Evolutionary conservation across 1,140 invertebrate genomes (phyloP).

Genomic region (Ceratoteleas bidentatus): DNA sequence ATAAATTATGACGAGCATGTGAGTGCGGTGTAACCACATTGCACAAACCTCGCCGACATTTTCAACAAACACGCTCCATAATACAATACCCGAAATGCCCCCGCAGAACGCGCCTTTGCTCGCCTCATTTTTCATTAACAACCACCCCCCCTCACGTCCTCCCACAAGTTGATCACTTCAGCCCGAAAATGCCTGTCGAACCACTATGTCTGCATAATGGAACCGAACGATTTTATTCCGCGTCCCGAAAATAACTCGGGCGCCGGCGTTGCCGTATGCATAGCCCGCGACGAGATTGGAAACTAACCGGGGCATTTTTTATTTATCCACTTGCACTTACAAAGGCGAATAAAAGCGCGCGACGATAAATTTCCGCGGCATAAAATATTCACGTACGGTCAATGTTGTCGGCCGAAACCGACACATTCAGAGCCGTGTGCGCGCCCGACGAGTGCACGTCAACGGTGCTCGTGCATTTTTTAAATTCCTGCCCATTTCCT

Average conservation of each 20-base stretch:
- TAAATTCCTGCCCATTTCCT: conserved; percentile 57
- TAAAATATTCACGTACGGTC: conserved; percentile 62
- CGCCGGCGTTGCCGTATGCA: conserved; percentile 18
- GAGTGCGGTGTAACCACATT: conserved; percentile 45
- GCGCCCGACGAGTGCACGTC: conserved; percentile 42
- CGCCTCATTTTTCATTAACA: conserved; percentile 7
- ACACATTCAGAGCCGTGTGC: conserved; percentile 55
- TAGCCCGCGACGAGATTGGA: conserved; percentile 20
- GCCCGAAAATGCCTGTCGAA: not conserved
- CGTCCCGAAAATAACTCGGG: conserved; percentile 10
- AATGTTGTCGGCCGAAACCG: conserved; percentile 46
- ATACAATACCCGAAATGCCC: conserved; percentile 38
- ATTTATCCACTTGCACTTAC: conserved; percentile 48
- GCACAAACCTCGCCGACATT: conserved; percentile 37
- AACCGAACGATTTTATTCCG: not conserved
- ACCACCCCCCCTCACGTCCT: not conserved
- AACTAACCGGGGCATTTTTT: conserved; percentile 43
- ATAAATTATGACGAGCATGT: conserved; percentile 56
- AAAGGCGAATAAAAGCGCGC: conserved; percentile 43
- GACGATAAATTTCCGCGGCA: conserved; percentile 50
- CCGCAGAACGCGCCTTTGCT: conserved; percentile 11
- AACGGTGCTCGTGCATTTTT: conserved; percentile 57
- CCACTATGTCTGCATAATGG: not conserved
- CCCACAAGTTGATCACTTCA: not conserved
- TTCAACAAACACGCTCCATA: conserved; percentile 54